Evolutionary conservation across 2,797 vertebrate genomes (phyloP), one percentile per base, ranked within the genome.

Genomic region (Lycodopsis pacificus): DNA sequence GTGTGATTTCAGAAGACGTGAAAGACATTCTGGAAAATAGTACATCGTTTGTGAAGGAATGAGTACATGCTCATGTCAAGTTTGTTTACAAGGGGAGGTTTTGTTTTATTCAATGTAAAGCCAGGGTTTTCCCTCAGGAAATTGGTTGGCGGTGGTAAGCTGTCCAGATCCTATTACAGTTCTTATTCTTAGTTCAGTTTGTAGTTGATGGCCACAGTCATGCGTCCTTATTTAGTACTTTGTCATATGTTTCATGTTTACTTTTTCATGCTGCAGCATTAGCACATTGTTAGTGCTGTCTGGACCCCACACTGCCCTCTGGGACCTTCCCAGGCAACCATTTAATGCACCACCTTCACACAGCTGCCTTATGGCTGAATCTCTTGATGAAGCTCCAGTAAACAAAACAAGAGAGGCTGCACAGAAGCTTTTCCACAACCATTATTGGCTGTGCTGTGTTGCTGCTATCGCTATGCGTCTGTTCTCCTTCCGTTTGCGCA

Each of bases 381-480:
- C 79, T 83, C 71, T 86, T 73, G 69, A 65, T 90, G 38, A 76
- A 70, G 73, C 81, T 71, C 59, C 69, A 34, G 68, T 71, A 86
- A 88, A 89, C 79, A 86, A 59, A 85, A 58, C 74, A 70, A 70
- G 65, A 70, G 38, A 64, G 54, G 53, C 71, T 71, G 69, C 74
- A 58, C 53, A 72, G 71, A 77, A 61, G 49, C 64, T 72, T 71
- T 70, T 73, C 61, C 49, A 57, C 11, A 22, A 30, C 34, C 5
- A n/a, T 59, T 72, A 27, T 38, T 59, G 76, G 73, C 69, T 71
- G 56, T 68, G 71, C 79, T 73, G 77, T 51, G 48, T 34, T 5
- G 22, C 42, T 79, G 81, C 66, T 76, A 76, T 83, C 79, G 68
- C 79, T n/a, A 88, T 20, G 72, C 17, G 27, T 85, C 82, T 80